Evolutionary conservation across 2,797 vertebrate species (phyloP), one percentile per base, ranked within the genome.

Genomic region (Antennarius maculatus): DNA sequence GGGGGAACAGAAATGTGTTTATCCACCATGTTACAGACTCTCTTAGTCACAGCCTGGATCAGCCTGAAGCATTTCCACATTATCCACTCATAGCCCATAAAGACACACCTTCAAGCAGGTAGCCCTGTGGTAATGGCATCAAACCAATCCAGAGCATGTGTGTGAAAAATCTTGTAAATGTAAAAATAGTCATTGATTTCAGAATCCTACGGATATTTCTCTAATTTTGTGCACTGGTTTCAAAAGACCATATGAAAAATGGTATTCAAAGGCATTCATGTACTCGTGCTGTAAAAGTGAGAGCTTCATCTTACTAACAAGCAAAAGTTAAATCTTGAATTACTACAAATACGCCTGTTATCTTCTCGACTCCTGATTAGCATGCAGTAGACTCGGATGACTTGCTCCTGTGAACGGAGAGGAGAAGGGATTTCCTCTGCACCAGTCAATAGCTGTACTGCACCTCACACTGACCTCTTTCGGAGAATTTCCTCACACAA

Each of bases 351-450:
- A 27, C 52, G 14, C 55, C 45, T 61, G 71, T 80, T 72, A 79
- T 86, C 84, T 74, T 80, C 74, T 79, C 73, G 87, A 86, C 73
- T 61, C 47, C 71, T 78, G 86, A 88, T 91, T 88, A 88, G 77
- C 87, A 88, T 88, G 81, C 72, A 67, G 75, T 67, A 74, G 63
- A 78, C 82, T 81, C 68, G 75, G 73, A 74, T 84, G 77, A 69
- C 57, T 69, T 56, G 72, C 64, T 69, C 71, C 64, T 77, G 80
- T 82, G 89, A 88, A 77, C 69, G 66, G 61, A 79, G 67, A 82
- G 74, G 63, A 86, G 79, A 72, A 74, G 89, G 90, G 90, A 90
- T 92, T 92, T 90, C 91, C 90, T 91, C 85, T 59, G 77, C 79
- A 80, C 69, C 69, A 89, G 86, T 85, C 77, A 69, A 89, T 82